These are phyloP conservation scores for Microcebus murinus DNA, from an alignment of 2,113 vertebrate genomes.

Conservation along the genomic window DNA sequence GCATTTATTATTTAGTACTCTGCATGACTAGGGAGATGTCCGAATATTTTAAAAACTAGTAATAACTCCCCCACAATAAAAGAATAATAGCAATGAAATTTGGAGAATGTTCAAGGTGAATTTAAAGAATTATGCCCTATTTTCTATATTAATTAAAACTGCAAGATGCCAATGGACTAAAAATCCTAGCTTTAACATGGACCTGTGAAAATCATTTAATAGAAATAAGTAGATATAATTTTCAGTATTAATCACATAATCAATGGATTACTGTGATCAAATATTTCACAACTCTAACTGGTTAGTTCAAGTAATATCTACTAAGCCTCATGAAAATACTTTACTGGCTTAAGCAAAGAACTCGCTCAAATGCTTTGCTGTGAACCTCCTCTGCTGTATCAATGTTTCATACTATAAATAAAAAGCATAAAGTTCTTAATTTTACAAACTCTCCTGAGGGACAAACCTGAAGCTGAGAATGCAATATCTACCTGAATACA, in stretches of 20 bases:
- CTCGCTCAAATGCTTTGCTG: not conserved
- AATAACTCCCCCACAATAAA: not conserved
- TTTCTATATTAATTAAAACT: slow-evolving; percentile 39
- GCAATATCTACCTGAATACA: slow-evolving; percentile 88
- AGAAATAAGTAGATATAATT: slow-evolving; percentile 42
- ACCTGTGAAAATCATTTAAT: not conserved
- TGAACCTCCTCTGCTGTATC: not conserved
- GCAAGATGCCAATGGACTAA: not conserved
- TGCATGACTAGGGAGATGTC: not conserved
- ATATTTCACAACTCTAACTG: not conserved
- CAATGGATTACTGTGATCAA: not conserved
- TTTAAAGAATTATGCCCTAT: not conserved
- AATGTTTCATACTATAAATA: not conserved
- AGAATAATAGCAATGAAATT: not conserved
- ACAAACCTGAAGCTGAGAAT: slow-evolving; percentile 24
- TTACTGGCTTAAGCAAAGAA: not conserved
- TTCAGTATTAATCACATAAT: slow-evolving; percentile 2
- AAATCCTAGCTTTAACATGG: not conserved
- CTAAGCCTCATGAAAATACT: not conserved
- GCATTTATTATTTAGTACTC: not conserved
- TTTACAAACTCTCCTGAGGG: slow-evolving; percentile 8
- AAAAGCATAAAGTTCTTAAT: not conserved
- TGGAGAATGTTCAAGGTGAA: not conserved
- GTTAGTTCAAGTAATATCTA: not conserved
- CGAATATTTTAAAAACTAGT: not conserved